Evolutionary conservation across 2,888 invertebrate species (phyloP), one percentile per base, ranked within the genome.

Genomic region (Notocelia uddmanniana): DNA sequence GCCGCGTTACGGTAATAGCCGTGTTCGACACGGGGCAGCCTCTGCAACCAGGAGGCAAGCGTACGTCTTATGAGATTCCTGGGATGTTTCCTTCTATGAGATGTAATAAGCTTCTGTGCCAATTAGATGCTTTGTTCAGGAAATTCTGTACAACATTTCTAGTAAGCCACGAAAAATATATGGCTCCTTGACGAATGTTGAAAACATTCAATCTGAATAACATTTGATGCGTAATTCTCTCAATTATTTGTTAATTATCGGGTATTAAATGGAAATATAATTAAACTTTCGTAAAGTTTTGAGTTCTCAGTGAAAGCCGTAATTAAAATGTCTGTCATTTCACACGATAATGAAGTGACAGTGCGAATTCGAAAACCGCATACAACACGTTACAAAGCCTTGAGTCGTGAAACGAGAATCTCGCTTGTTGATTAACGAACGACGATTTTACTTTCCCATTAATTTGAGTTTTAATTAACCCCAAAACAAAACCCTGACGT

Each of bases 281-380:
- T 72, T 72, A 68, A 68, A 72, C 72, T 72, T 72, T 62, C 67
- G 62, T 72, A 62, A 60, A 68, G 68, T 62, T 72, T 83, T 81
- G 80, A 82, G 82, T 80, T 82, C 79, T 81, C 81, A 83, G 87
- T 87, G 90, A 90, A 90, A 91, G 90, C 83, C 82, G 83, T 89
- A 89, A 91, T 91, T 92, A 90, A 89, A 89, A 88, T 81, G 78
- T 78, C 85, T 89, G 86, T 84, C 83, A 87, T 88, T 88, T 85
- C 84, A 87, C 84, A 85, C 81, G 81, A 83, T 73, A 80, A 81
- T 83, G 84, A 87, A 86, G 86, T 91, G 91, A 92, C 91, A 89
- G 82, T 85, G 91, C 89, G 85, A 89, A 89, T 87, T 87, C 74
- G 84, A 84, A 80, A 84, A 81, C 75, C 76, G 76, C 79, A 79